These are phyloP conservation scores for Piaya cayana DNA, from an alignment of 2,113 vertebrate species.

Conservation along the genomic window DNA sequence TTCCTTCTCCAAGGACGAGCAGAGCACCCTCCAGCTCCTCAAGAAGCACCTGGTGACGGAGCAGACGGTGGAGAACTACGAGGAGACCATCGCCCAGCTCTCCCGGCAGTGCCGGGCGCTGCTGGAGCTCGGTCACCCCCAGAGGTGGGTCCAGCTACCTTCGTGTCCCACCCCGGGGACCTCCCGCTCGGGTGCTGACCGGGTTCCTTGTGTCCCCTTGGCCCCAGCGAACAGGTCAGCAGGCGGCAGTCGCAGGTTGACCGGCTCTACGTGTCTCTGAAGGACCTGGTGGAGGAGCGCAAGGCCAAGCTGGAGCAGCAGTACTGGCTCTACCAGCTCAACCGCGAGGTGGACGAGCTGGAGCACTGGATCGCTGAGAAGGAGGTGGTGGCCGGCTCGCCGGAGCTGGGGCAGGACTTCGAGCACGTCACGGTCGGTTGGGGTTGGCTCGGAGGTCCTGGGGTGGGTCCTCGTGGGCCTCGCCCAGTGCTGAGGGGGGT, in stretches of 20 bases:
- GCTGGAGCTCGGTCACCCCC: conserved; percentile 89
- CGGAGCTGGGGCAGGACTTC: conserved; percentile 93
- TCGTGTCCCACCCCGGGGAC: conserved; percentile 14
- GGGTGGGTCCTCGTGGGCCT: too few species aligned
- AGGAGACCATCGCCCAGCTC: conserved; percentile 91
- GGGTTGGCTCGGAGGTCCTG: too few species aligned
- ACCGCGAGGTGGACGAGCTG: conserved; percentile 92
- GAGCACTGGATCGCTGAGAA: conserved; percentile 96
- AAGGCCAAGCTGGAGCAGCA: conserved; percentile 92
- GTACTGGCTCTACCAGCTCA: conserved; percentile 96
- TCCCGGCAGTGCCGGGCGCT: conserved; percentile 91
- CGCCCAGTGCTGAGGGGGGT: neutral
- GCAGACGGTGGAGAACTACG: conserved; percentile 93
- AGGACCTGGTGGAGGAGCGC: conserved; percentile 92
- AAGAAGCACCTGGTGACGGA: conserved; percentile 92
- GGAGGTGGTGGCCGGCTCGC: conserved; percentile 92
- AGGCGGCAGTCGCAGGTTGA: conserved; percentile 94
- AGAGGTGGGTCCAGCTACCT: conserved; percentile 78
- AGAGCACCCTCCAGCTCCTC: conserved; percentile 91
- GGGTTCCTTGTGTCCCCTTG: neutral
- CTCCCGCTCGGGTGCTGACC: neutral
- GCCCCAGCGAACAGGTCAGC: conserved; percentile 91
- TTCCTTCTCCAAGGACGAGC: conserved; percentile 83
- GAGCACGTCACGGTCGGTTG: conserved; percentile 91
- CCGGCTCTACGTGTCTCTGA: conserved; percentile 94